phyloP scores from a whole-genome alignment of 2,888 invertebrate species.

The Ochlodes sylvanus region DNA sequence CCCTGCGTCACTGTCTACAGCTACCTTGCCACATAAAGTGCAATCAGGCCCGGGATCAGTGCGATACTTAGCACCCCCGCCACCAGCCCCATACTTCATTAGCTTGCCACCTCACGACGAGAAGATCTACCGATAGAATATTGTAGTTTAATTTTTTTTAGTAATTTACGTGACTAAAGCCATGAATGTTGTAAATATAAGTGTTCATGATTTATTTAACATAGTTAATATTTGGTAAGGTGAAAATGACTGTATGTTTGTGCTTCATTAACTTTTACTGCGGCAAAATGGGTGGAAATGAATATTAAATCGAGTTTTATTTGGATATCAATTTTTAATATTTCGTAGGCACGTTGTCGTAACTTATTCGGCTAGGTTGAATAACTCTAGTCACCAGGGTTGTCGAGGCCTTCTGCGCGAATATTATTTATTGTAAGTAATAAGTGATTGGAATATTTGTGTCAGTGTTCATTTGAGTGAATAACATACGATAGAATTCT shows the following conservation, averaged over 20 bases:
- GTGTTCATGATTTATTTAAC: conserved; percentile 37
- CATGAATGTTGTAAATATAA: conserved; percentile 38
- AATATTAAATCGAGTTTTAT: not conserved
- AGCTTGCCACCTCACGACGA: conserved; percentile 87
- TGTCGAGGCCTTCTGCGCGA: conserved; percentile 31
- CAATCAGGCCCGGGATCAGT: conserved; percentile 81
- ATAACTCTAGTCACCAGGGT: conserved; percentile 61
- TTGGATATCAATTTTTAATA: conserved; percentile 5
- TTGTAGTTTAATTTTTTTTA: conserved; percentile 41
- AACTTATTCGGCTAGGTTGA: conserved; percentile 52
- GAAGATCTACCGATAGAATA: conserved; percentile 86
- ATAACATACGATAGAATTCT: conserved; percentile 27
- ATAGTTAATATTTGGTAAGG: conserved; percentile 21
- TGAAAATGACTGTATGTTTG: conserved; percentile 42
- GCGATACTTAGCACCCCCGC: conserved; percentile 86
- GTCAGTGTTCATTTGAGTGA: conserved; percentile 33
- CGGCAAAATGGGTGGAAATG: not conserved
- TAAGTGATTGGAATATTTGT: conserved; percentile 31
- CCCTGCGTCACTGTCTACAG: conserved; percentile 85
- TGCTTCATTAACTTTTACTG: conserved; percentile 35
- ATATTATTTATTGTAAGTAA: conserved; percentile 41
- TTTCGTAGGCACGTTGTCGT: conserved; percentile 19
- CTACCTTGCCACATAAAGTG: conserved; percentile 88
- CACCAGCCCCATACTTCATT: conserved; percentile 87
- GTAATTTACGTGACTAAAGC: conserved; percentile 30